Percentiles rank a stretch among this genome's conserved stretches.
Conservation (phyloP, 2,113 vertebrate genomes). For the Sinosuthora webbiana region DNA sequence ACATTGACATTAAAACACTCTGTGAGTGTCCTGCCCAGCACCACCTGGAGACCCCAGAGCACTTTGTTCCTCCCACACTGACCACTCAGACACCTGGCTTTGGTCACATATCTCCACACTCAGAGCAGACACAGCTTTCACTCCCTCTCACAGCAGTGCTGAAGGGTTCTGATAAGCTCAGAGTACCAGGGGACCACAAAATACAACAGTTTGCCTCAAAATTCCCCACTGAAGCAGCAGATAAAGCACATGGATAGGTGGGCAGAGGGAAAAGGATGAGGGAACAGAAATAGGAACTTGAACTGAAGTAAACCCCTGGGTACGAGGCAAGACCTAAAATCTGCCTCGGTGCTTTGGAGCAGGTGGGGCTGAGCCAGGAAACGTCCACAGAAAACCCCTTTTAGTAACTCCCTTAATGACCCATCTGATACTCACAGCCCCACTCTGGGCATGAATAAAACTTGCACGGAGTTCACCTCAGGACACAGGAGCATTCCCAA, state of each 20-base stretch:
- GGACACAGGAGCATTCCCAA: background rate
- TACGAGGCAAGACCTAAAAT: background rate
- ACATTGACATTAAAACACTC: background rate
- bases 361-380: background rate
- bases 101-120: background rate
- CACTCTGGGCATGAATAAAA: background rate
- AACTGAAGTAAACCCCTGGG: background rate
- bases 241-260: background rate
- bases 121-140: background rate
- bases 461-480: background rate
- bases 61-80: background rate
- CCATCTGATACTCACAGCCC: background rate
- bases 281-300: background rate
- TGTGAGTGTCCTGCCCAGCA: background rate
- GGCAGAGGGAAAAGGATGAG: background rate
- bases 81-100: background rate
- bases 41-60: background rate
- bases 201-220: background rate
- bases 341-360: background rate
- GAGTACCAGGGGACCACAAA: background rate
- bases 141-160: fast-evolving
- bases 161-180: background rate
- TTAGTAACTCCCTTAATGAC: background rate
- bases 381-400: background rate
- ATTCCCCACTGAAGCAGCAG: background rate